Conservation (phyloP, 2,888 invertebrate genomes). For the Sphaeridia pumilis region DNA sequence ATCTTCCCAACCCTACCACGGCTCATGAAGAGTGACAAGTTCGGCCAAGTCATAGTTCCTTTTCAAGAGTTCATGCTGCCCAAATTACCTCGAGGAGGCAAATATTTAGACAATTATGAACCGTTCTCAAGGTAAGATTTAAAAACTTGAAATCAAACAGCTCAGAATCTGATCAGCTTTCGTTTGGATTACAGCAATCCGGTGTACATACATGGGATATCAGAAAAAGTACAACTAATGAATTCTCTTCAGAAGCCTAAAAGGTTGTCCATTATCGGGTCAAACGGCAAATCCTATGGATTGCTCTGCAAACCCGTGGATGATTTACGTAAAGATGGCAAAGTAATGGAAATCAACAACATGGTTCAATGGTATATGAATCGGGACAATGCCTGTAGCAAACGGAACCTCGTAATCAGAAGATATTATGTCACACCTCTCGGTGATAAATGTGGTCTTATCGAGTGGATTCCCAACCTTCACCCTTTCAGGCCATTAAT, state of each 20-base stretch:
- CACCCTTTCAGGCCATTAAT: slow-evolving; percentile 60
- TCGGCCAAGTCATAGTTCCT: slow-evolving; percentile 59
- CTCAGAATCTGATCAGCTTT: no score
- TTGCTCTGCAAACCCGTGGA: slow-evolving; percentile 93
- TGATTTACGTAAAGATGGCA: slow-evolving; percentile 90
- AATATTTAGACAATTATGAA: slow-evolving; percentile 43
- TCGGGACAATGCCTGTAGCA: slow-evolving; percentile 72
- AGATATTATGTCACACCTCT: slow-evolving; percentile 82
- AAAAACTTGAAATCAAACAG: slow-evolving; percentile 1
- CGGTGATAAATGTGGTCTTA: slow-evolving; percentile 86
- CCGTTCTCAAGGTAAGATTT: slow-evolving; percentile 47
- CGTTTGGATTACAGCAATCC: no score
- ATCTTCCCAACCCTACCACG: not conserved
- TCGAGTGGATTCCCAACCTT: slow-evolving; percentile 91
- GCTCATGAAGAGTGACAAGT: slow-evolving; percentile 1
- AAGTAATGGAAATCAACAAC: slow-evolving; percentile 88
- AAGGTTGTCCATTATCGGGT: slow-evolving; percentile 68
- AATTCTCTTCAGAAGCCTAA: slow-evolving; percentile 81
- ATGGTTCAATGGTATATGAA: slow-evolving; percentile 83
- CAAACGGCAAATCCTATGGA: slow-evolving; percentile 74
- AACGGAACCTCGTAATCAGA: slow-evolving; percentile 69
- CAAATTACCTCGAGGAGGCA: slow-evolving; percentile 43
- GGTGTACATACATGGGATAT: slow-evolving; percentile 65
- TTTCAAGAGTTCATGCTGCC: slow-evolving; percentile 67
- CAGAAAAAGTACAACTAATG: slow-evolving; percentile 69